Conservation (phyloP, 2,113 vertebrate species). For the Electrona antarctica region DNA sequence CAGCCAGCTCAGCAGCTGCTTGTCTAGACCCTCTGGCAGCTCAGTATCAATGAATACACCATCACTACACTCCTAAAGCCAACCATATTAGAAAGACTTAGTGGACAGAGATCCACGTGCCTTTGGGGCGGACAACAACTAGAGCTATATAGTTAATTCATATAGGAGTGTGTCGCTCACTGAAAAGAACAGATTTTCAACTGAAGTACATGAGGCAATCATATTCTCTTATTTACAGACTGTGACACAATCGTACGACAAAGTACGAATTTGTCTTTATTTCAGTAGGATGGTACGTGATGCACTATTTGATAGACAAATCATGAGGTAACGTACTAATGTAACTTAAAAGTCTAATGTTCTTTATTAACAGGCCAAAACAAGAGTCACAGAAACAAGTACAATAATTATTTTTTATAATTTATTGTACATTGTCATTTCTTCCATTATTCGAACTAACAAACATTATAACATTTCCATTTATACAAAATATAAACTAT, state of each 20-base stretch:
- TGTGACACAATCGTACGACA: too few relatives aligned
- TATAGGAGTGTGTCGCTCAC: background rate
- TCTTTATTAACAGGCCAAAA: background rate
- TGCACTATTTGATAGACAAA: background rate
- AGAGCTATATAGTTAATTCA: background rate
- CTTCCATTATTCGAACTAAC: conserved; percentile 63
- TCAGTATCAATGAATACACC: conserved; percentile 20
- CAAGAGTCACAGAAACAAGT: conserved; percentile 42
- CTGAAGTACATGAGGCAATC: background rate
- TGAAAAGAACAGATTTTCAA: background rate
- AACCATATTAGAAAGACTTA: background rate
- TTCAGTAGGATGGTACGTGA: background rate
- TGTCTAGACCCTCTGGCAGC: conserved; percentile 61
- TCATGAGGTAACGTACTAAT: background rate
- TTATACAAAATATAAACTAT: conserved; percentile 81
- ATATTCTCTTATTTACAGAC: too few relatives aligned
- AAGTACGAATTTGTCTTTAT: too few relatives aligned
- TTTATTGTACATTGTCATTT: conserved; percentile 75
- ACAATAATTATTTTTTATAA: conserved; percentile 47
- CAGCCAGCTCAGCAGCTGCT: conserved; percentile 46
- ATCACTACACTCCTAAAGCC: conserved; percentile 41
- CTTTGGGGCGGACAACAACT: background rate
- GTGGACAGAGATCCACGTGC: background rate
- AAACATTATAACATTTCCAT: conserved; percentile 69
- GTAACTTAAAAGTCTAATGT: background rate